Evolutionary conservation across 2,113 vertebrate genomes (phyloP).

Genomic region (Istiophorus platypterus): DNA sequence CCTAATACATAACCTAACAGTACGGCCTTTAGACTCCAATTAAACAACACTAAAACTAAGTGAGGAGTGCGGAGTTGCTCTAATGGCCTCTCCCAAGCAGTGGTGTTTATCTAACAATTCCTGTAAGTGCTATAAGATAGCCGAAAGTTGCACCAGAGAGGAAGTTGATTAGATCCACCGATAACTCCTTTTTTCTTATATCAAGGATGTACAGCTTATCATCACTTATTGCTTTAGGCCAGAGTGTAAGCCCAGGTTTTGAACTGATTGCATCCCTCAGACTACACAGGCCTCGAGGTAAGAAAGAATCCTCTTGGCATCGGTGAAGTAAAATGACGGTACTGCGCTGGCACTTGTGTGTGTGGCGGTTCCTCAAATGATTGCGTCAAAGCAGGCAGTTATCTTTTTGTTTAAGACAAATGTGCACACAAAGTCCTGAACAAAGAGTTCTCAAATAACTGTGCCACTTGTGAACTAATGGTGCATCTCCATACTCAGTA

Average conservation of each 20-base stretch:
- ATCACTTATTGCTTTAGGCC: not conserved
- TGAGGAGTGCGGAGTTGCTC: not conserved
- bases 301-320: not conserved
- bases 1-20: slow-evolving; percentile 46
- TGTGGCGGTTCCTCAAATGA: not conserved
- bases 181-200: not conserved
- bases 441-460: not conserved
- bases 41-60: slow-evolving; percentile 24
- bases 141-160: slow-evolving; percentile 11
- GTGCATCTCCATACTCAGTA: not conserved
- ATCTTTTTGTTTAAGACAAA: not conserved
- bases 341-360: not conserved
- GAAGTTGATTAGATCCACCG: slow-evolving; percentile 34
- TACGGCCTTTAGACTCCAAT: slow-evolving; percentile 55
- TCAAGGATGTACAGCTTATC: not conserved
- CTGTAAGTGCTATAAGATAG: not conserved
- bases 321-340: not conserved
- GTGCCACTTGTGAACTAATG: not conserved
- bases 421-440: not conserved
- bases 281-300: not conserved
- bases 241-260: not conserved
- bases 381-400: not conserved
- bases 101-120: slow-evolving; percentile 16
- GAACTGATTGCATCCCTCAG: not conserved
- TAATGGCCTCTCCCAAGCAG: not conserved